Evolutionary conservation across 2,888 invertebrate species (phyloP), one percentile per base, ranked within the genome.

Genomic region (Mythimna lalbum): DNA sequence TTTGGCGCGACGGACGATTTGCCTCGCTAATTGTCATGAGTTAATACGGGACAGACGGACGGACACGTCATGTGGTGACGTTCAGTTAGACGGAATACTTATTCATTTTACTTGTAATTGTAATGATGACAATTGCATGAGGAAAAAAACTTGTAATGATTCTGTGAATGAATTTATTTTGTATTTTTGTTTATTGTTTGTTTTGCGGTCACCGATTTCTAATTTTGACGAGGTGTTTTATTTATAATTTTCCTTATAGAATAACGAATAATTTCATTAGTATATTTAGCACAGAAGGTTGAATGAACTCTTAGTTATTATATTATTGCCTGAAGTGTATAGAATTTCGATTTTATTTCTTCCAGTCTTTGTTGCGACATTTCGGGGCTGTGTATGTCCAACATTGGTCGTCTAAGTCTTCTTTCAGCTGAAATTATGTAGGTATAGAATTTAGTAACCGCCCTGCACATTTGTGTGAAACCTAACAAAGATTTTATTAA

Each of bases 21-120:
- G 87, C 63, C 52, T 53, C 82, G 83, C 82, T 87, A 87, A 87
- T 87, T 87, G 87, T 76, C 62, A 60, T 59, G 63, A 84, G 76
- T 86, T 86, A 82, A 74, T 27, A 31, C 43, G 12, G 23, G 21
- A 75, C 74, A 75, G 74, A 76, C 78, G n/a, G 57, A 68, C 67
- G 9, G 69, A 75, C 78, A 59, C 69, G 70, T 80, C 80, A 81
- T 53, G 23, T 47, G 27, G 5, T 76, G 66, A 72, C 74, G 66
- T 65, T 73, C 62, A 1, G 33, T 69, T 78, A 72, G 12, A 31
- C 2, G 23, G 62, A 68, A 82, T 64, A 63, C 60, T 82, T 52
- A 73, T 63, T 69, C 52, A 66, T 76, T 65, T 77, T 60, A 60
- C 6, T 65, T 19, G 69, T 65, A 60, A 64, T 21, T 55, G n/a